Evolutionary conservation across 2,113 vertebrate genomes (phyloP).

Genomic region (Hemiscyllium ocellatum): DNA sequence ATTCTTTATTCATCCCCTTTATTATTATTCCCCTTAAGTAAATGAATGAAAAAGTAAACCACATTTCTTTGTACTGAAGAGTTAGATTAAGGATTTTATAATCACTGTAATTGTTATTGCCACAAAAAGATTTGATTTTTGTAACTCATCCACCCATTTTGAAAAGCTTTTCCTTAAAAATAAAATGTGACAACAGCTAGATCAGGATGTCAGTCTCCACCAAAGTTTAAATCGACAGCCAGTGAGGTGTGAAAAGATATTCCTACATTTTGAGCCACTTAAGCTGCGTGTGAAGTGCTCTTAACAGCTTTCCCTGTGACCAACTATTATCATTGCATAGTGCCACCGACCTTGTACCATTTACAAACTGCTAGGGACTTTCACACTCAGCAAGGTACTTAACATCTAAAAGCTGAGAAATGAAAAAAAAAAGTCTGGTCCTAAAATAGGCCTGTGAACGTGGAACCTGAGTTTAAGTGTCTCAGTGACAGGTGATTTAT

Average conservation of each 20-base stretch:
- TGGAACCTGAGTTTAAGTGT: background rate
- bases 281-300: background rate
- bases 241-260: slow-evolving; percentile 1
- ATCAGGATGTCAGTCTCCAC: background rate
- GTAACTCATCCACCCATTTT: background rate
- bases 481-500: background rate
- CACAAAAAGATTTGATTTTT: background rate
- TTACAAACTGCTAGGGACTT: background rate
- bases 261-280: background rate
- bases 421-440: background rate
- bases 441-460: background rate
- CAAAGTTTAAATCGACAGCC: background rate
- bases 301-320: background rate
- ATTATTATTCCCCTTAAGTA: background rate
- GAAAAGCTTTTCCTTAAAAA: background rate
- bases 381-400: background rate
- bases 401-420: background rate
- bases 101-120: background rate
- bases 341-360: background rate
- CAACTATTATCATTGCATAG: background rate
- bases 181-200: background rate
- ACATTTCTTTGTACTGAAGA: background rate
- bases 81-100: background rate
- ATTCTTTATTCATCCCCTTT: too few species aligned
- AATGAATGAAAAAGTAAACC: background rate